Base-by-base conservation (phyloP, 2,888 invertebrate genomes). In the Eristalinus aeneus region DNA sequence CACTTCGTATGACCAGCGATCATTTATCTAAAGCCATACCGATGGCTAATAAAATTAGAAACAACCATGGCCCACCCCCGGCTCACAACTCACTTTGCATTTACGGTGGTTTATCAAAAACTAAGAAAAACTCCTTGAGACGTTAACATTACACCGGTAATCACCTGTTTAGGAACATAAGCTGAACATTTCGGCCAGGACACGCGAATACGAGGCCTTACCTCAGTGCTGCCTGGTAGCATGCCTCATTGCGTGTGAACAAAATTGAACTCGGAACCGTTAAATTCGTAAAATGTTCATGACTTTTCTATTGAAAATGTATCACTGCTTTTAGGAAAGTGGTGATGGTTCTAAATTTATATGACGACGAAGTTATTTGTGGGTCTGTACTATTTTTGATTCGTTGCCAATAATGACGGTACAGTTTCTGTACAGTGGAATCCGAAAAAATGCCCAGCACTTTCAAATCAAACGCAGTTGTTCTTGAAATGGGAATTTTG, bases 151-250 rank as follows among this genome's bases (percentile, higher is more conserved):
- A 27, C 12, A 16, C 69, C 73, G 67, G 67, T 58, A 75, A 67
- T 60, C 46, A 39, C 60, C 75, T 53, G 53, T 53, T 67, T 53
- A 75, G 67, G 23, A 32, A 67, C 23, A 36, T 20, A 64, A 74
- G 36, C 60, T 46, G 56, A 68, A 68, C 68, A 71, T 56, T 54
- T 39, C 36, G 20, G 34, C 22, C 53, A 34, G 46, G 74, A 39
- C 75, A 75, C 75, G 75, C 67, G 53, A 67, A 10, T 61, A 12
- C 11, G 31, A 34, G 11, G 23, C 16, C 4, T 11, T 27, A 23
- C 23, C 12, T 3, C 22, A 20, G 10, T 23, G 8, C n/a, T 16
- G 46, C n/a, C 46, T n/a, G 46, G 8, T 46, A 16, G 46, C 46
- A 46, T 46, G 46, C 16, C 46, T 8, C 46, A 8, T 56, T 73